Conservation (phyloP, 2,888 invertebrate species). For the Trachelus tabidus region DNA sequence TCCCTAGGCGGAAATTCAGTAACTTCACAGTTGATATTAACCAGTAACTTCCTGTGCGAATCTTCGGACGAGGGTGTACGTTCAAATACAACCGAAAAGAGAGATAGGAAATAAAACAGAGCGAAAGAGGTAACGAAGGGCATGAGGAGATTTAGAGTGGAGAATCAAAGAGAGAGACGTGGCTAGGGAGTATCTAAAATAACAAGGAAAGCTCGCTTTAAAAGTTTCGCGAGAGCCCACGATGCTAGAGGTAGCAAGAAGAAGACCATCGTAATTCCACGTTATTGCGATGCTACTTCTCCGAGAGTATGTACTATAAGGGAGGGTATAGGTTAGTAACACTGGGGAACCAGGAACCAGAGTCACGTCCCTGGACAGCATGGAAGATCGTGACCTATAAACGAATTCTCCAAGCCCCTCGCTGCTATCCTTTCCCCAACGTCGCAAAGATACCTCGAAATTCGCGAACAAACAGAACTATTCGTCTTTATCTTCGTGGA, state of each 20-base stretch:
- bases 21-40: background rate
- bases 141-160: background rate
- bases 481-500: conserved; percentile 50
- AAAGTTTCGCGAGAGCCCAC: background rate
- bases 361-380: conserved; percentile 16
- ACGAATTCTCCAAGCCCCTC: conserved; percentile 11
- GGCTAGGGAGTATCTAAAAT: background rate
- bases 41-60: background rate
- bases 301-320: conserved; percentile 31
- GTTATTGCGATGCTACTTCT: conserved; percentile 4
- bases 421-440: background rate
- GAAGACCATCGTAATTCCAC: background rate
- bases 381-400: conserved; percentile 39
- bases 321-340: conserved; percentile 20
- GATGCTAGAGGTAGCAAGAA: conserved; percentile 7
- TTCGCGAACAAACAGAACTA: conserved; percentile 53
- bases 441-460: conserved; percentile 25
- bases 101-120: background rate
- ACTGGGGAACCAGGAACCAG: conserved; percentile 17
- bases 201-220: background rate
- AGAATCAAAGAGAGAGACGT: background rate
- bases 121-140: background rate
- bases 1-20: background rate
- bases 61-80: background rate
- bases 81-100: background rate